phyloP scores from a whole-genome alignment of 2,797 vertebrate genomes.

The Gadopsis marmoratus region DNA sequence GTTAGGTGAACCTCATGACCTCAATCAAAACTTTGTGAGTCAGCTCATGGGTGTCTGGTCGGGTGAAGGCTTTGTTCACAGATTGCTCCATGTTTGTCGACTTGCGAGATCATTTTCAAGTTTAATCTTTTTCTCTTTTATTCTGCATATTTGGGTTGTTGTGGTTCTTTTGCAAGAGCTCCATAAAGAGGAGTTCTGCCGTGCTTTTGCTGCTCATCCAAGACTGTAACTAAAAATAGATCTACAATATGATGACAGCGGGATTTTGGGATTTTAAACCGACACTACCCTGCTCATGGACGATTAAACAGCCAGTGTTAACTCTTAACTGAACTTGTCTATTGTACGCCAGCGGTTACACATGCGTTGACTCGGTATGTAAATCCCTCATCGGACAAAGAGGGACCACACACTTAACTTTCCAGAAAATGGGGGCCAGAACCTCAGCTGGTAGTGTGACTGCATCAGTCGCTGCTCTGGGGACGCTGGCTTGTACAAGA shows the following conservation, averaged over 20 bases:
- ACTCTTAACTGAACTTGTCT: slow-evolving; percentile 1
- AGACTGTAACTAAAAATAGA: not conserved
- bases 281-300: not conserved
- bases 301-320: not conserved
- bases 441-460: not conserved
- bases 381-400: slow-evolving; percentile 20
- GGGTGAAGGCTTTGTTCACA: not conserved
- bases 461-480: slow-evolving; percentile 24
- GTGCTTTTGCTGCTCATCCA: not conserved
- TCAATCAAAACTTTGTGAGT: slow-evolving; percentile 68
- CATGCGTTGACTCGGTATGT: not conserved
- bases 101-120: not conserved
- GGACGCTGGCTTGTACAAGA: not conserved
- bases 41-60: slow-evolving; percentile 49
- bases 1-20: slow-evolving; percentile 65
- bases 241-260: not conserved
- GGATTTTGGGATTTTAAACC: not conserved
- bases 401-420: not conserved
- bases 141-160: not conserved
- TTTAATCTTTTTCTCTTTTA: not conserved
- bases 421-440: not conserved
- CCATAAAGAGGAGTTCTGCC: not conserved
- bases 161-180: slow-evolving; percentile 3
- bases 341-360: not conserved
- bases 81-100: not conserved